Conservation (phyloP, 2,797 vertebrate genomes). For the Neoniphon sammara region DNA sequence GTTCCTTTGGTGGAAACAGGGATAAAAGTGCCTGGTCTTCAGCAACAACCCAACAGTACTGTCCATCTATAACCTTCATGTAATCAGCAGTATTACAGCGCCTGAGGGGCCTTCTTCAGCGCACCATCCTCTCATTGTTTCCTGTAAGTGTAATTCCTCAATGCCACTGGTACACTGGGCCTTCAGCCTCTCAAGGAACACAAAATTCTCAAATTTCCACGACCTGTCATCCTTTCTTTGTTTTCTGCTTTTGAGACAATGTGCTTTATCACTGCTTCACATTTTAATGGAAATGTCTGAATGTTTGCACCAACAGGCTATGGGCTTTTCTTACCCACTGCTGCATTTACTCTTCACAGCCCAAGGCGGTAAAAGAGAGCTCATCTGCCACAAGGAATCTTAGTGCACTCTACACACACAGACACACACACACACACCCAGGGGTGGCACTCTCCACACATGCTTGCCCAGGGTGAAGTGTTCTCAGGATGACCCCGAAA, state of each 20-base stretch:
- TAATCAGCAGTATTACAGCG: not conserved
- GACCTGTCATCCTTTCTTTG: not conserved
- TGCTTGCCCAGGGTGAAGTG: conserved; percentile 57
- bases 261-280: conserved; percentile 42
- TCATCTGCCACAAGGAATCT: conserved; percentile 76
- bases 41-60: conserved; percentile 3
- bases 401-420: conserved; percentile 40
- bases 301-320: conserved; percentile 48
- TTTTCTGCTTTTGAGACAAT: conserved; percentile 23
- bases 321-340: conserved; percentile 61
- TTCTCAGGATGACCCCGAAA: conserved; percentile 74
- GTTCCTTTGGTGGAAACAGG: too few species aligned
- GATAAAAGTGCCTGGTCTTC: not conserved
- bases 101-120: not conserved
- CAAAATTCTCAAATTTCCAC: conserved; percentile 5
- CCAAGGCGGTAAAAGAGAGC: conserved; percentile 52
- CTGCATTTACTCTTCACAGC: conserved; percentile 70
- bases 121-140: not conserved
- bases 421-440: conserved; percentile 45
- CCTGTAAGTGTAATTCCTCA: conserved; percentile 4
- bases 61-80: conserved; percentile 25
- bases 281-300: conserved; percentile 57
- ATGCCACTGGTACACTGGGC: not conserved
- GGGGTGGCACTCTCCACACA: conserved; percentile 60
- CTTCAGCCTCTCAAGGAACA: conserved; percentile 11